Conservation (phyloP, 1,140 invertebrate species). For the Chlorops oryzae region DNA sequence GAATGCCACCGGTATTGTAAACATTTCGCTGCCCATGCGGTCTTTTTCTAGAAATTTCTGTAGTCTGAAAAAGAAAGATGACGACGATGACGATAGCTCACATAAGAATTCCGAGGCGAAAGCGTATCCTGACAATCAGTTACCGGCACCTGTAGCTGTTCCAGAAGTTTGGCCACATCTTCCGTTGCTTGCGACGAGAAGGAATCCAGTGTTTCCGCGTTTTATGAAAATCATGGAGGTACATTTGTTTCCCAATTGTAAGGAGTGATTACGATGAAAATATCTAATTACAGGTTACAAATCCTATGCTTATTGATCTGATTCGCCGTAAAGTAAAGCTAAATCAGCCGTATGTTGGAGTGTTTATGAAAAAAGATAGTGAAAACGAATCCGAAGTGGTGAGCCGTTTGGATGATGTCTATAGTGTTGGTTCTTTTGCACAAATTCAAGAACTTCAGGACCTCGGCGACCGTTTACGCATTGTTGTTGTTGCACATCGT, state of each 20-base stretch:
- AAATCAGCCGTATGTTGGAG: conserved; percentile 95
- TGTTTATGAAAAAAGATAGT: conserved; percentile 92
- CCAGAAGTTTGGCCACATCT: conserved; percentile 95
- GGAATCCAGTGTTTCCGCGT: conserved; percentile 94
- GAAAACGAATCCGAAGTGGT: conserved; percentile 87
- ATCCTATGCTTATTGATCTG: conserved; percentile 83
- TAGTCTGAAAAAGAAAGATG: conserved; percentile 13
- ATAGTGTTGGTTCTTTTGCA: conserved; percentile 91
- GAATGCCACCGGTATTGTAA: neutral
- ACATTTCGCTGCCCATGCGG: neutral
- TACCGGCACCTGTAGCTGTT: conserved; percentile 86
- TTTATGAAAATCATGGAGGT: conserved; percentile 98
- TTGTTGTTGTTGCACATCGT: conserved; percentile 92
- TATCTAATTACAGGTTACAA: too few relatives aligned
- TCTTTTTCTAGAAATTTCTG: conserved; percentile 9
- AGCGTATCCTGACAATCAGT: conserved; percentile 41
- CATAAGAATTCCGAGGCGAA: conserved; percentile 1
- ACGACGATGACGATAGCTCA: conserved; percentile 12
- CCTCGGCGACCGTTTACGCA: conserved; percentile 80
- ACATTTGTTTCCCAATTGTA: conserved; percentile 24
- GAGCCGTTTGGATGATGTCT: conserved; percentile 77
- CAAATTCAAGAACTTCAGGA: conserved; percentile 98
- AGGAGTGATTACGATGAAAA: too few relatives aligned
- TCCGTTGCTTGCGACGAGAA: conserved; percentile 87
- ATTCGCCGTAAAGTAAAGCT: conserved; percentile 90